These are phyloP conservation scores for Lamellibrachia satsuma DNA, from an alignment of 2,888 invertebrate genomes.

Conservation along the genomic window DNA sequence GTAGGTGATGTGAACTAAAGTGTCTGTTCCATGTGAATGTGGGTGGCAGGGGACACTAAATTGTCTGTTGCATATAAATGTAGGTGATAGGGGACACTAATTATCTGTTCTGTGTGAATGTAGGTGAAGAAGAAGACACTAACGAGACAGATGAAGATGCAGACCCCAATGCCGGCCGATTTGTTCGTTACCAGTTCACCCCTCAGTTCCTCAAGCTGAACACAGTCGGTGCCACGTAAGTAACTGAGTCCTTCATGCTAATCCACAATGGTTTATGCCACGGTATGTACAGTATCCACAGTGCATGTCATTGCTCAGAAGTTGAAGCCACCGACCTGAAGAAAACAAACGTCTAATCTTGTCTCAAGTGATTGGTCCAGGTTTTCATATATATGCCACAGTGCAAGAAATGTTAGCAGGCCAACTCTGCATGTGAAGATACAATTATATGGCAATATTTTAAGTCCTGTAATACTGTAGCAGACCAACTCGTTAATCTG, in stretches of 20 bases:
- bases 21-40: too few relatives aligned
- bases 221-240: slow-evolving; percentile 97
- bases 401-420: not conserved
- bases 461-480: not conserved
- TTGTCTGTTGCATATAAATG: not conserved
- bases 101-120: not conserved
- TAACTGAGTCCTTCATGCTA: slow-evolving; percentile 45
- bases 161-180: slow-evolving; percentile 84
- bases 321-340: not conserved
- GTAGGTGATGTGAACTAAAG: too few relatives aligned
- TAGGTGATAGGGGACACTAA: not conserved
- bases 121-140: slow-evolving; percentile 47
- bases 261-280: too few relatives aligned
- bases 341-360: not conserved
- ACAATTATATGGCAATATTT: not conserved
- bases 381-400: not conserved
- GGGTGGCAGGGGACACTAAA: too few relatives aligned
- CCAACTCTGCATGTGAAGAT: not conserved
- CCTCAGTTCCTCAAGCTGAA: slow-evolving; percentile 94
- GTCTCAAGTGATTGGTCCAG: not conserved
- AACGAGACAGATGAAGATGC: slow-evolving; percentile 55
- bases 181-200: slow-evolving; percentile 99
- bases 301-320: not conserved
- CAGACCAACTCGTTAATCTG: too few relatives aligned
- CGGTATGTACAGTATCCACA: too few relatives aligned